Evolutionary conservation across 2,113 vertebrate species (phyloP), one percentile per base, ranked within the genome.

Genomic region (Casuarius casuarius): DNA sequence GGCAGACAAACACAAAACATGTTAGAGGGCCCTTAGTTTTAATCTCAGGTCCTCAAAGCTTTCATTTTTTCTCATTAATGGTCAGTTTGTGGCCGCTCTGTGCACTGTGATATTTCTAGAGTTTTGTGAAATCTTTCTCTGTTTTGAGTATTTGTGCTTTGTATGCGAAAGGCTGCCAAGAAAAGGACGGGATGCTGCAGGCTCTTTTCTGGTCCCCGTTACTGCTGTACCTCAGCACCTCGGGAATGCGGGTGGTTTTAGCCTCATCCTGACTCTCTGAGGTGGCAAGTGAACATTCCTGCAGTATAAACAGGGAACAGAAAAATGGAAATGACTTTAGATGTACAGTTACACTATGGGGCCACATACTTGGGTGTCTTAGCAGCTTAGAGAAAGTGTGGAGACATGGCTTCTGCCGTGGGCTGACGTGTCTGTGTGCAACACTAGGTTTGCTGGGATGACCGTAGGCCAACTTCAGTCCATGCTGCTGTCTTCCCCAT

Each of bases 101-200:
- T 26, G 8, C 10, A 1, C 35, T 23, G 25, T 0, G 0, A 31
- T 35, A 12, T 54, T 42, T 54, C 12, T 15, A 10, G 46, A 16
- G 6, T 7, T 74, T 38, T 33, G 3, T 6, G 13, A 51, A 77
- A 28, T 54, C n/a, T 21, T 12, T 10, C 15, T 46, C 31, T 35
- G 0, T 19, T 46, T 65, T 10, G 75, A 54, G 9, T 33, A 7
- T 26, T 65, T 74, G 5, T 19, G 5, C 31, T 1, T 68, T 15
- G 0, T 6, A 2, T 2, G 0, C 21, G 17, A 22, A 38, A 19
- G 10, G 5, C 25, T 9, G 6, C n/a, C 14, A 7, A 81, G 58
- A 6, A 4, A 33, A 4, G 10, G 1, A 4, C 23, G 17, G 28
- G 12, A 18, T 28, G 48, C 26, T 72, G 28, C 62, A 16, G 67